Evolutionary conservation across 1,140 invertebrate species (phyloP).

Genomic region (Neodiprion virginianus): DNA sequence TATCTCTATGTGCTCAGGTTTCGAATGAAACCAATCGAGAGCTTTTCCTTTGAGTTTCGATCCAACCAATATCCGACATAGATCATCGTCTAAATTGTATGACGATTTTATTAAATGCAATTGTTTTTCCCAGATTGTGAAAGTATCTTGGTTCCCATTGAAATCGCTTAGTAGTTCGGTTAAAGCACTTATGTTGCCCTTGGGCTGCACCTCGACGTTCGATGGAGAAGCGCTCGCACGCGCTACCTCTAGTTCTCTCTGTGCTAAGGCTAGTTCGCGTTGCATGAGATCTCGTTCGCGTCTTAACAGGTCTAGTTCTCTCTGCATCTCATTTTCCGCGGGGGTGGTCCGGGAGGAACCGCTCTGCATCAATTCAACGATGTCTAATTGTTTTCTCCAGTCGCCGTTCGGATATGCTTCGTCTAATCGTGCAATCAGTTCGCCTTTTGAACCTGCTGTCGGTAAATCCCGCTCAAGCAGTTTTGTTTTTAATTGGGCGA

Average conservation of each 20-base stretch:
- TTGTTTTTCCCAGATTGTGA: slow-evolving; percentile 8
- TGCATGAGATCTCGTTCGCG: neutral
- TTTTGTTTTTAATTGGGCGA: slow-evolving; percentile 5
- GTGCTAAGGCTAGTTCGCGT: neutral
- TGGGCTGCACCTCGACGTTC: neutral
- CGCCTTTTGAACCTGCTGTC: slow-evolving; percentile 11
- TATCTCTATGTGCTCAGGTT: slow-evolving; percentile 11
- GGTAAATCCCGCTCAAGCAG: slow-evolving; percentile 14
- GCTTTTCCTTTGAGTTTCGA: slow-evolving; percentile 7
- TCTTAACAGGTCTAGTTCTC: neutral
- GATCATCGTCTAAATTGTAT: slow-evolving; percentile 12
- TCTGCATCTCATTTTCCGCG: neutral
- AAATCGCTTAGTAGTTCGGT: slow-evolving; percentile 9
- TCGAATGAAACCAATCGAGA: slow-evolving; percentile 18
- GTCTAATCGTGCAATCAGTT: slow-evolving; percentile 16
- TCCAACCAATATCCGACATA: neutral
- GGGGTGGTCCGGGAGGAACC: no score
- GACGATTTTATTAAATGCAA: neutral
- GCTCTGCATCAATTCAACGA: no score
- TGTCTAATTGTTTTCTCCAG: slow-evolving; percentile 1
- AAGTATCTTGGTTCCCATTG: slow-evolving; percentile 7
- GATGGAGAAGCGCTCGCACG: neutral
- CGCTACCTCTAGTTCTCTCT: neutral
- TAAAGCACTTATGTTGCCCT: neutral
- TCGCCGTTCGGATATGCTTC: slow-evolving; percentile 18